Evolutionary conservation across 2,113 vertebrate species (phyloP), one percentile per base, ranked within the genome.

Genomic region (Suricata suricatta): DNA sequence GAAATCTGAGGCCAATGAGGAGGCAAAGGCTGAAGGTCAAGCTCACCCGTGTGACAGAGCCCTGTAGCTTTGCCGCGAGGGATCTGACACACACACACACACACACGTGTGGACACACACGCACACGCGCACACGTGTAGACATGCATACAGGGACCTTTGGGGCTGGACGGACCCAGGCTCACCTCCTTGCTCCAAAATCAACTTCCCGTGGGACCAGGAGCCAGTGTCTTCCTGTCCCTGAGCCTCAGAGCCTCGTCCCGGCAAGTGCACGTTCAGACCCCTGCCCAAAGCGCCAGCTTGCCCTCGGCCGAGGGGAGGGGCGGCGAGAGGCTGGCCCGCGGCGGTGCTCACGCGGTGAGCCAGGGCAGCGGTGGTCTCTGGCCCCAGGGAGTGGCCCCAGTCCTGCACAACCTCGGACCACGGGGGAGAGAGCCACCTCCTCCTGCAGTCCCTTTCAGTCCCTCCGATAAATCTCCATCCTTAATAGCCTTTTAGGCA

Each of bases 321-420:
- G n/a, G 17, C 33, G 27, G 10, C 1, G 10, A 47, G 31, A 27
- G 52, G 25, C 72, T 38, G 72, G n/a, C 66, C 35, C 27, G 35
- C 50, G 23, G 69, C 1, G 17, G 71, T 4, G 21, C 31, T 21
- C 23, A 1, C 50, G 2, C 50, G 2, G 3, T 0, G 0, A 21
- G 21, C 8, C 16, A n/a, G 16, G 47, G 5, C n/a, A n/a, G n/a
- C n/a, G n/a, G 44, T 63, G 52, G 52, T 15, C 57, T 89, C 66
- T 72, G 50, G 16, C 93, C 35, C 44, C 17, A 16, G 52, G 25
- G 38, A 89, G 38, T 21, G 29, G 80, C 50, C 71, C 47, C 29
- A 14, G 47, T 74, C 35, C 71, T 74, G 23, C 15, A 7, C 27
- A 23, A 83, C 31, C 77, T 41, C 63, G 13, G 25, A 27, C 9